Conservation (phyloP, 2,888 invertebrate species). For the Bugula neritina region DNA sequence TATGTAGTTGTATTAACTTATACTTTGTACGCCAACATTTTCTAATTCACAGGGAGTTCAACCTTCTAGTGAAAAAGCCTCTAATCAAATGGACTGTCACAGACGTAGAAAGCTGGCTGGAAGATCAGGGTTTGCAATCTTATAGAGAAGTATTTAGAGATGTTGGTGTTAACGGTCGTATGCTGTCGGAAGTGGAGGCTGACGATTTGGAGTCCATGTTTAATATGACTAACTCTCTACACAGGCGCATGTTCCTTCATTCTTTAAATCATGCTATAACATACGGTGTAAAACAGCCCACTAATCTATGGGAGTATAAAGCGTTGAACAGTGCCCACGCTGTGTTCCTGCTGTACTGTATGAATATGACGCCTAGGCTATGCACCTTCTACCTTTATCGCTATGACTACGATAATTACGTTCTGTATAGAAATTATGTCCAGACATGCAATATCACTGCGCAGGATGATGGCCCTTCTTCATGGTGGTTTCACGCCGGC, state of each 20-base stretch:
- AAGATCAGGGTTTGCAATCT: conserved; percentile 36
- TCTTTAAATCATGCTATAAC: conserved; percentile 34
- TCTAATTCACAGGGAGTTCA: conserved; percentile 35
- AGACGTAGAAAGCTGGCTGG: conserved; percentile 41
- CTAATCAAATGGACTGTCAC: conserved; percentile 36
- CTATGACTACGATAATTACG: conserved; percentile 34
- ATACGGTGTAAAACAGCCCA: conserved; percentile 37
- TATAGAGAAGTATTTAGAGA: conserved; percentile 35
- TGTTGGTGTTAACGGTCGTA: conserved; percentile 37
- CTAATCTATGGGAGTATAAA: conserved; percentile 45
- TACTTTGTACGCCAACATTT: too few species aligned
- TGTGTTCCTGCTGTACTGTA: conserved; percentile 39
- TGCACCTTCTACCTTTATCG: conserved; percentile 37
- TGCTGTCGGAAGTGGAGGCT: conserved; percentile 37
- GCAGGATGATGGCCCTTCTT: not conserved
- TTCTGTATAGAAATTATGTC: not conserved
- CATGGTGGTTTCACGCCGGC: conserved; percentile 22
- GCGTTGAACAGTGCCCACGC: conserved; percentile 38
- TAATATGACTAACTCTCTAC: conserved; percentile 36
- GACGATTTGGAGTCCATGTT: conserved; percentile 33
- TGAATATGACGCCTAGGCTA: conserved; percentile 41
- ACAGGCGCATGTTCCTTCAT: conserved; percentile 36
- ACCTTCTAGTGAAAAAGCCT: conserved; percentile 38
- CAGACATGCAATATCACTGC: not conserved
- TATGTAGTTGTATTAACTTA: too few species aligned